A percentile compares a stretch with the other conserved stretches of the same genome.
phyloP scores from a whole-genome alignment of 2,797 vertebrate genomes.

The Falco cherrug region DNA sequence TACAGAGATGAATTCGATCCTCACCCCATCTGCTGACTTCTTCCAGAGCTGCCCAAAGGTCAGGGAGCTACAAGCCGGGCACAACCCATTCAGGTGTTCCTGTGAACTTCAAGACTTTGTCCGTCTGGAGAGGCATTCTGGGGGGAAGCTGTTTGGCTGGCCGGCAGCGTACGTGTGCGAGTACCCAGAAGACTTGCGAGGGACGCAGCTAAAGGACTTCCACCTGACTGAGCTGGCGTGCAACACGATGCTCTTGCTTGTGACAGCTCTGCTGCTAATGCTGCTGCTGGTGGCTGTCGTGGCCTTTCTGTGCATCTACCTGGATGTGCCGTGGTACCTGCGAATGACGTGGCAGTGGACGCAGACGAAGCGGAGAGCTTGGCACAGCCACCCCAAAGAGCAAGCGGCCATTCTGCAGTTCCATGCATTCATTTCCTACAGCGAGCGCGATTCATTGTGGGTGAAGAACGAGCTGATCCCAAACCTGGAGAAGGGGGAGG shows the following conservation, averaged over 20 bases:
- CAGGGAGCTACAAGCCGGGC: conserved; percentile 75
- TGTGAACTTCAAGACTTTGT: conserved; percentile 78
- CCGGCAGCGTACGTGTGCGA: conserved; percentile 81
- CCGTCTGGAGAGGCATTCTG: background rate
- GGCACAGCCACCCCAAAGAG: conserved; percentile 31
- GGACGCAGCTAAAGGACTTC: conserved; percentile 75
- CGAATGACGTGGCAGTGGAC: conserved; percentile 89
- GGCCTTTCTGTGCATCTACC: conserved; percentile 74
- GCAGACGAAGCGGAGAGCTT: conserved; percentile 80
- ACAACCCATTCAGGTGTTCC: conserved; percentile 77
- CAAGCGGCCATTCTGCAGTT: conserved; percentile 70
- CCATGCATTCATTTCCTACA: conserved; percentile 91
- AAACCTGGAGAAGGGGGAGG: conserved; percentile 80
- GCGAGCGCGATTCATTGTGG: conserved; percentile 84
- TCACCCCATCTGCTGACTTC: conserved; percentile 73
- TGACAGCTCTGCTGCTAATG: conserved; percentile 74
- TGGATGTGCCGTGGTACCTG: conserved; percentile 88
- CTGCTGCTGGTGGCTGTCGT: conserved; percentile 55
- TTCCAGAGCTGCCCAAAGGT: conserved; percentile 80
- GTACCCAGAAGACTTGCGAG: conserved; percentile 78
- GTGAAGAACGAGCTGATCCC: conserved; percentile 83
- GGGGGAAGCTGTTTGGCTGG: conserved; percentile 78
- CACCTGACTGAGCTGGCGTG: conserved; percentile 80
- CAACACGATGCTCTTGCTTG: conserved; percentile 75
- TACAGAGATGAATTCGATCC: conserved; percentile 79